Evolutionary conservation across 2,113 vertebrate species (phyloP), one percentile per base, ranked within the genome.

Genomic region (Eleginops maclovinus): DNA sequence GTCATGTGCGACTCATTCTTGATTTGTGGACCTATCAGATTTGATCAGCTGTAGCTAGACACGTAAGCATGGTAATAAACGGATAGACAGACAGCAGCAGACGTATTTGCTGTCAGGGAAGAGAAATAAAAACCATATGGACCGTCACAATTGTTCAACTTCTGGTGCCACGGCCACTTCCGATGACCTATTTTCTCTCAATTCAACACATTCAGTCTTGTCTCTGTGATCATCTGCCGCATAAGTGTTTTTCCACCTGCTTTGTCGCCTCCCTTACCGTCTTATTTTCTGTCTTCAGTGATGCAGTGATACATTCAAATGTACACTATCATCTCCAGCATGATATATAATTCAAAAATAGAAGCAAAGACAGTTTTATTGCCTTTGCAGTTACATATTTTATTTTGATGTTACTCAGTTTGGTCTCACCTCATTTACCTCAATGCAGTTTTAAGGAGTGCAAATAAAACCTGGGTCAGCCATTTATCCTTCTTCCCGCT

Each of bases 201-300:
- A 5, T 53, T 72, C 50, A 40, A 64, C 49, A 47, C 21, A 44
- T 77, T 87, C 47, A 62, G 47, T 65, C 75, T 59, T 16, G 24
- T 66, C 66, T 56, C 44, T 70, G 58, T 41, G 60, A 72, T 72
- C 24, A 72, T 72, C 24, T 46, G 49, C 11, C 0, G 8, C 53
- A 16, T 4, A 16, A 72, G 22, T 1, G 14, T 28, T 50, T 44
- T 40, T 21, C 61, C 16, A 43, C 19, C 40, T 36, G 44, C 64
- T 74, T 13, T 26, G 2, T 6, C 50, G 13, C 22, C 8, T 28
- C 21, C 41, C 11, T 65, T 19, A 4, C 54, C 5, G 54, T 10
- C 17, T 43, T 47, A 15, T 59, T 55, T 50, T 26, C n/a, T 21
- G 6, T 31, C 60, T 61, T 6, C 43, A 41, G 62, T 13, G 6